These are phyloP conservation scores for Sericinus montela DNA, from an alignment of 2,888 invertebrate species.

Conservation along the genomic window DNA sequence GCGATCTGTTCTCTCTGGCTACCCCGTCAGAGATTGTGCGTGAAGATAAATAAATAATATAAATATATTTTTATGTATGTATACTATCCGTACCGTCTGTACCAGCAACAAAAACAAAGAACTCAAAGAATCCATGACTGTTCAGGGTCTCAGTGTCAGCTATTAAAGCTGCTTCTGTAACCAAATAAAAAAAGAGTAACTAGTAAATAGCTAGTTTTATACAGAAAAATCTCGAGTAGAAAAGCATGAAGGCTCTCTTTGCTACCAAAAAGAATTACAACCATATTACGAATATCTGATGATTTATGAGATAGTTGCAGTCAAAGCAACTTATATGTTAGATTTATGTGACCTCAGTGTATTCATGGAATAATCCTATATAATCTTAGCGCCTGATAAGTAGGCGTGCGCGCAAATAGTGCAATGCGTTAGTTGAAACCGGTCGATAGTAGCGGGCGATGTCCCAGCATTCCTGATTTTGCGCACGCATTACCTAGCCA, in stretches of 20 bases:
- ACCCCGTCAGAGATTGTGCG: too few relatives aligned
- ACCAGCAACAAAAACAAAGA: too few relatives aligned
- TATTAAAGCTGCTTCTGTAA: too few relatives aligned
- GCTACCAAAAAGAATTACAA: too few relatives aligned
- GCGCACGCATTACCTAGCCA: slow-evolving; percentile 28
- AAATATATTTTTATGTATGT: too few relatives aligned
- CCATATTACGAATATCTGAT: neutral
- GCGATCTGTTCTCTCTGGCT: too few relatives aligned
- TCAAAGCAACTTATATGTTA: slow-evolving; percentile 4
- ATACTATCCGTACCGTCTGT: too few relatives aligned
- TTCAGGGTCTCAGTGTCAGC: too few relatives aligned
- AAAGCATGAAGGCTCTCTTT: neutral
- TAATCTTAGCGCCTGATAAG: slow-evolving; percentile 17
- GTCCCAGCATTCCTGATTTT: slow-evolving; percentile 66
- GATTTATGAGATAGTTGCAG: slow-evolving; percentile 8
- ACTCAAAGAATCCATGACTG: too few relatives aligned
- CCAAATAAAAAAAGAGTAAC: too few relatives aligned
- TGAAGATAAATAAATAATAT: too few relatives aligned
- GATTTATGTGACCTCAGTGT: slow-evolving; percentile 9
- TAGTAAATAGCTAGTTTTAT: too few relatives aligned
- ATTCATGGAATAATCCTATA: slow-evolving; percentile 5
- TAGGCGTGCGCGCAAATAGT: slow-evolving; percentile 31
- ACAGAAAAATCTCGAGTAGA: neutral
- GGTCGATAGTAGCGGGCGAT: slow-evolving; percentile 58
- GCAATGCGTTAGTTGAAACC: slow-evolving; percentile 47